Evolutionary conservation across 2,113 vertebrate genomes (phyloP).

Genomic region (Zosterops borbonicus): DNA sequence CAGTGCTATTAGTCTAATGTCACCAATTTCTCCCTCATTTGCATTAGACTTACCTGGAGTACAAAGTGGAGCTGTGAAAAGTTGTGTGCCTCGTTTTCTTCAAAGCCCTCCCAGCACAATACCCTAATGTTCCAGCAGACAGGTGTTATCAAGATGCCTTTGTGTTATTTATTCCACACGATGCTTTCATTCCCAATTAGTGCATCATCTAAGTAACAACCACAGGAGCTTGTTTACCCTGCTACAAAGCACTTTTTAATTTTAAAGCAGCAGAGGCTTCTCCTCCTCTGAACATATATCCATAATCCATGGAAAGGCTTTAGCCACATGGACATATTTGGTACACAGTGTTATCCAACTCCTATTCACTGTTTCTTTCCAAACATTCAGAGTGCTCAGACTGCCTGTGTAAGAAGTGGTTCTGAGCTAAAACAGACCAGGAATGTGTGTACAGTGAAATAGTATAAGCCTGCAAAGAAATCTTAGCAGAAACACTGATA

Average conservation of each 20-base stretch:
- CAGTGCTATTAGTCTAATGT: not conserved
- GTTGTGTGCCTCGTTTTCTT: not conserved
- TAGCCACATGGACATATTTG: not conserved
- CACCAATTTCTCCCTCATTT: not conserved
- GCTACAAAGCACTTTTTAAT: not conserved
- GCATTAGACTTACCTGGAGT: conserved; percentile 1
- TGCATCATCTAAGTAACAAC: not conserved
- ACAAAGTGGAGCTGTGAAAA: not conserved
- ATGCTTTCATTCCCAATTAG: not conserved
- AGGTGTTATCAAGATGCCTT: not conserved
- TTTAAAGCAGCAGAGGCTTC: not conserved
- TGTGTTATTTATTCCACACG: not conserved
- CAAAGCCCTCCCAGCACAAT: not conserved
- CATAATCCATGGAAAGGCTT: not conserved
- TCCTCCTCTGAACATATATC: not conserved
- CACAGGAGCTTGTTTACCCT: not conserved
- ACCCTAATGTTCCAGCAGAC: not conserved
- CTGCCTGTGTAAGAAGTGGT: not conserved
- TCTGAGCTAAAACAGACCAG: not conserved
- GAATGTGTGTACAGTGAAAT: rapidly evolving
- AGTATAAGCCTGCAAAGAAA: not conserved
- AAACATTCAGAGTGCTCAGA: not conserved
- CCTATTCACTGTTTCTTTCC: not conserved
- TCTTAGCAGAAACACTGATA: not conserved
- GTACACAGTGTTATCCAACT: not conserved